Percentiles rank a stretch among this genome's conserved stretches.
Conservation (phyloP, 2,113 vertebrate genomes). For the Papio anubis region DNA sequence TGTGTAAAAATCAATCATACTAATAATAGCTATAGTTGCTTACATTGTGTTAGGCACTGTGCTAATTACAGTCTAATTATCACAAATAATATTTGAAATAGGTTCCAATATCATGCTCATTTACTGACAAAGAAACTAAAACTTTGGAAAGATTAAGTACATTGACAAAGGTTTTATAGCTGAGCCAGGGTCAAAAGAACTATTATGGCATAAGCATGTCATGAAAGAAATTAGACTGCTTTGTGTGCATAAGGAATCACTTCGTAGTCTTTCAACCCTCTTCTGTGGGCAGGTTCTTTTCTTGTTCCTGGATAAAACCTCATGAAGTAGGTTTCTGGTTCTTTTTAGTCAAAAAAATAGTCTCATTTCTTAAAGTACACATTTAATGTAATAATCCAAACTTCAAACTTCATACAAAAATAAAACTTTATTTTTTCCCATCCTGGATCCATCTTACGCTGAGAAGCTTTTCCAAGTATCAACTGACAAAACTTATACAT, state of each 20-base stretch:
- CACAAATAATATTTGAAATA: not conserved
- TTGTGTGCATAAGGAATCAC: not conserved
- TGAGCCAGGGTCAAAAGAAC: not conserved
- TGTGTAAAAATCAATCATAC: not conserved
- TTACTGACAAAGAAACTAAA: not conserved
- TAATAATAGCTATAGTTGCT: not conserved
- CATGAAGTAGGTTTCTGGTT: not conserved
- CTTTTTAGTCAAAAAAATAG: not conserved
- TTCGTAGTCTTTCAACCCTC: not conserved
- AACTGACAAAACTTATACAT: not conserved
- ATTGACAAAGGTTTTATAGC: not conserved
- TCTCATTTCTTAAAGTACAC: not conserved
- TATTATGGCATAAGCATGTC: not conserved
- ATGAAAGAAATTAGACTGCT: not conserved
- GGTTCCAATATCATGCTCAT: not conserved
- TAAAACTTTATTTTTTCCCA: not conserved
- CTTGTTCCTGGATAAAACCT: not conserved
- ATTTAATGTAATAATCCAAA: not conserved
- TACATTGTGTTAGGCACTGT: not conserved
- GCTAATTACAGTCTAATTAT: not conserved
- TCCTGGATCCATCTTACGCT: not conserved
- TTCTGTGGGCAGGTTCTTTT: not conserved
- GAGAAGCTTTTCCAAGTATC: not conserved
- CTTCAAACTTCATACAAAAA: not conserved
- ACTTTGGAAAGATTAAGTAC: not conserved